Conservation (phyloP, 1,140 invertebrate genomes). For the Ctenoplectra terminalis region DNA sequence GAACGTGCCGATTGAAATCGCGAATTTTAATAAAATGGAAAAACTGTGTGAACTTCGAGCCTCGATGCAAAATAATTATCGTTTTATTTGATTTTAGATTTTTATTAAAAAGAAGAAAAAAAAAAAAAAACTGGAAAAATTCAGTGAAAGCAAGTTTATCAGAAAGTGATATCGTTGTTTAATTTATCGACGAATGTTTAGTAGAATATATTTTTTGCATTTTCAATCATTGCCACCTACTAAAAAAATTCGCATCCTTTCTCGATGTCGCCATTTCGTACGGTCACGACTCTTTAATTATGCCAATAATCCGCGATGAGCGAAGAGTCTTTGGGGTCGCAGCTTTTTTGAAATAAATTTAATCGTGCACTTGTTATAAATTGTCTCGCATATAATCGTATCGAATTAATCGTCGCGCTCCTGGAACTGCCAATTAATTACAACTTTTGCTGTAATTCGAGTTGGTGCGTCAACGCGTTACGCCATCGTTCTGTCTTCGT, state of each 20-base stretch:
- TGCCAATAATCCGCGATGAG: background rate
- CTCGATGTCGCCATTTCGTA: background rate
- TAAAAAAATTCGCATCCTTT: background rate
- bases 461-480: background rate
- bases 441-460: background rate
- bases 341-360: background rate
- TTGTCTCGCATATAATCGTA: background rate
- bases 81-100: background rate
- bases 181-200: too few species aligned
- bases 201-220: too few species aligned
- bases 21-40: constrained; percentile 8
- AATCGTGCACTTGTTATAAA: background rate
- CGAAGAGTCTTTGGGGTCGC: background rate
- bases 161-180: too few species aligned
- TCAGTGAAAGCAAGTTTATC: too few species aligned
- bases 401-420: constrained; percentile 6
- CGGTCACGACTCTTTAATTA: background rate
- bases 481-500: too few species aligned
- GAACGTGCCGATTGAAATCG: background rate
- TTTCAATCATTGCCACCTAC: too few species aligned
- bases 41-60: background rate
- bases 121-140: too few species aligned
- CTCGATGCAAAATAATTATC: background rate
- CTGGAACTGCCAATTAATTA: constrained; percentile 1
- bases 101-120: background rate